Evolutionary conservation across 2,797 vertebrate genomes (phyloP), one percentile per base, ranked within the genome.

Genomic region (Toxotes lorentzi): DNA sequence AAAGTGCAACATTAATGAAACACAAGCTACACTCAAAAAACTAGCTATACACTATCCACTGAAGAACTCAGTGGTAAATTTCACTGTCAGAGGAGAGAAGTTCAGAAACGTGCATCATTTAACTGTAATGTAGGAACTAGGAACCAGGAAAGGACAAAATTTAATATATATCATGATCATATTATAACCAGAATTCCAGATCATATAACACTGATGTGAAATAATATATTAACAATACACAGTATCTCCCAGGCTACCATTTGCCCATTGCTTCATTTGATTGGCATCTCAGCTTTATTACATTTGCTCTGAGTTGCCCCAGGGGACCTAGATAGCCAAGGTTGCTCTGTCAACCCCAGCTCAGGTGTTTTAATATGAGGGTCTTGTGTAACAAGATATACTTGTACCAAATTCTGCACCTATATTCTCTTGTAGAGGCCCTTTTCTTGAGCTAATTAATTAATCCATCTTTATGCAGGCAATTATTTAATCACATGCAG

Each of bases 301-400:
- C 30, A 66, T 76, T 78, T 80, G 58, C 60, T 68, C 35, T 48
- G 50, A 54, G 41, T 67, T 66, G 51, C 74, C 43, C 6, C 16
- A 43, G 23, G 69, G 67, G 27, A 71, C 71, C 38, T 27, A 43
- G 61, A 70, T 70, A 73, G 43, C 66, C 56, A 47, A 56, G 63
- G 47, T 11, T 51, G 21, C 24, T 21, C 79, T 81, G 66, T 88
- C 75, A 51, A 64, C 61, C 40, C n/a, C 59, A 56, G 73, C 81
- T 87, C 59, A 38, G 51, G 70, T 88, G 70, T 84, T 78, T 83
- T 83, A 68, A 86, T 77, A 79, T 53, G 63, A 73, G 70, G 41
- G 43, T 41, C 32, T 58, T 41, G 47, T 76, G 84, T 84, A 88
- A 91, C 43, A 41, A 56, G 82, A 90, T 86, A 70, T 68, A 65